Conservation (phyloP, 2,888 invertebrate genomes). For the Seladonia tumulorum region DNA sequence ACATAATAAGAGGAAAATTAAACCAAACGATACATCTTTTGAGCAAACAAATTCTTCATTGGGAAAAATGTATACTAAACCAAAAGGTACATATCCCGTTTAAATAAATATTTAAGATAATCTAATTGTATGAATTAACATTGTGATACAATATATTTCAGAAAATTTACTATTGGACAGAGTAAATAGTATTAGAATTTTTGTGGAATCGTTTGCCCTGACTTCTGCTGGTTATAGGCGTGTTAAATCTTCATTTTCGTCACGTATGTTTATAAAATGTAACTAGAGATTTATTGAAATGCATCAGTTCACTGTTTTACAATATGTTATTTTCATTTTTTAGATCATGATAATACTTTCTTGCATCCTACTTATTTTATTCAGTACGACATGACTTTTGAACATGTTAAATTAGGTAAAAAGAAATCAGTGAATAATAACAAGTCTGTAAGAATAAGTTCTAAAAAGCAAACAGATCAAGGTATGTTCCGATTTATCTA, state of each 20-base stretch:
- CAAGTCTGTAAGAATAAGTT: slow-evolving; percentile 81
- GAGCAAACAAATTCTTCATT: slow-evolving; percentile 12
- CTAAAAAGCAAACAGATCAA: slow-evolving; percentile 83
- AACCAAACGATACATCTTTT: slow-evolving; percentile 29
- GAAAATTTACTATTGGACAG: slow-evolving; percentile 72
- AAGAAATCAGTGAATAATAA: slow-evolving; percentile 81
- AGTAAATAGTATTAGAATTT: slow-evolving; percentile 84
- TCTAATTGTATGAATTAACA: not conserved
- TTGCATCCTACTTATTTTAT: slow-evolving; percentile 83
- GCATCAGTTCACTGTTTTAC: not conserved
- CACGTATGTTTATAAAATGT: slow-evolving; percentile 65
- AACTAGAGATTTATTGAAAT: not conserved
- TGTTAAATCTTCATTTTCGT: slow-evolving; percentile 78
- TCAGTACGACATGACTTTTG: slow-evolving; percentile 84
- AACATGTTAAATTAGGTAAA: slow-evolving; percentile 76
- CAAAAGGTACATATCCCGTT: slow-evolving; percentile 53
- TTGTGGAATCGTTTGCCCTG: slow-evolving; percentile 83
- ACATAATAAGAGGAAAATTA: slow-evolving; percentile 27
- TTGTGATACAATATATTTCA: slow-evolving; percentile 38
- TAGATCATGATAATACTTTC: slow-evolving; percentile 73
- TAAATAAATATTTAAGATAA: slow-evolving; percentile 1
- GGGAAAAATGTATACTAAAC: slow-evolving; percentile 28
- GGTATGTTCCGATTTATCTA: slow-evolving; percentile 72
- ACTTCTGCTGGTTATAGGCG: slow-evolving; percentile 84
- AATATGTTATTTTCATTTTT: slow-evolving; percentile 38